phyloP scores from a whole-genome alignment of 2,888 invertebrate species.

The Cephonodes hylas region DNA sequence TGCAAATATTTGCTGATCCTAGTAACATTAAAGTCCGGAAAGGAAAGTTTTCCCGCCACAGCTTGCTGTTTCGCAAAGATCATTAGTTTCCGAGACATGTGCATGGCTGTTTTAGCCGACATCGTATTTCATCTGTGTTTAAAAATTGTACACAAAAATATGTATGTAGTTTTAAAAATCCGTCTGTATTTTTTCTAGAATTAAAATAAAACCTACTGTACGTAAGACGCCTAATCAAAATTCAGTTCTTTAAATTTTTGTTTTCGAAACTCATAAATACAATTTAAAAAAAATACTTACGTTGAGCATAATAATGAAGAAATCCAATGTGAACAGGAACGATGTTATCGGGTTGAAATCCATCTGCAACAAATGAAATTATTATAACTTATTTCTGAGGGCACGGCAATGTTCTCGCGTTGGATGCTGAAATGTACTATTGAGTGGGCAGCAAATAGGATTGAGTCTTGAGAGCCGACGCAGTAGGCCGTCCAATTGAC shows the following conservation, averaged over 20 bases:
- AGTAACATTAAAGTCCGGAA: neutral
- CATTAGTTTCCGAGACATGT: neutral
- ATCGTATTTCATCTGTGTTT: neutral
- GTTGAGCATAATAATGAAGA: constrained; percentile 88
- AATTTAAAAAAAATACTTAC: no score
- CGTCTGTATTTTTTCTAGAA: no score
- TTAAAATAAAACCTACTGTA: no score
- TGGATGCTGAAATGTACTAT: no score
- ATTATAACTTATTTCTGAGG: neutral
- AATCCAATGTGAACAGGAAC: constrained; percentile 88
- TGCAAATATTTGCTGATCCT: neutral
- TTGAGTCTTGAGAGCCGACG: no score
- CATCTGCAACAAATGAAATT: constrained; percentile 75
- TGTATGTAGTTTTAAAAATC: no score
- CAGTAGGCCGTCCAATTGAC: no score
- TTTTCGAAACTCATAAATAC: no score
- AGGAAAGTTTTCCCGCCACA: neutral
- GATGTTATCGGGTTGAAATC: constrained; percentile 88
- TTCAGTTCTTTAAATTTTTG: no score
- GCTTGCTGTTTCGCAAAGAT: neutral
- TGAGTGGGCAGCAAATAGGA: no score
- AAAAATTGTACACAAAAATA: neutral
- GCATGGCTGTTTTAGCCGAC: neutral
- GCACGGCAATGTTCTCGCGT: no score
- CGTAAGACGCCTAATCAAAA: no score